phyloP scores from a whole-genome alignment of 2,797 vertebrate genomes.

The Nasua narica region DNA sequence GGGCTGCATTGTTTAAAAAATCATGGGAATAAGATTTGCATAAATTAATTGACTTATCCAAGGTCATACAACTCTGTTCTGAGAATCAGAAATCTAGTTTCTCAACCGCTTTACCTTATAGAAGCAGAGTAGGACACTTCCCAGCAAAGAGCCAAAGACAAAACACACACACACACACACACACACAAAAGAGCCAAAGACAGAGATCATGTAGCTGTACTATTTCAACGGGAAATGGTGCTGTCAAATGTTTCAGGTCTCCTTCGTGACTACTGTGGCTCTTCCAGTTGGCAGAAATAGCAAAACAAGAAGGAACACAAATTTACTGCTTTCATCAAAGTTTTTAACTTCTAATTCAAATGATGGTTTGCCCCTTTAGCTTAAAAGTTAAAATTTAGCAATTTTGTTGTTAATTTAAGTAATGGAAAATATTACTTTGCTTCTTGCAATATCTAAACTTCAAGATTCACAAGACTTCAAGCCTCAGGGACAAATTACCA shows the following conservation, averaged over 20 bases:
- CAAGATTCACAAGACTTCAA: background rate
- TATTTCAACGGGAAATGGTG: background rate
- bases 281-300: background rate
- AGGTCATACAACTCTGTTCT: background rate
- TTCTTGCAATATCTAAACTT: background rate
- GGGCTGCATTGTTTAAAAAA: background rate
- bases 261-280: background rate
- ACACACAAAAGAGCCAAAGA: background rate
- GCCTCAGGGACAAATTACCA: background rate
- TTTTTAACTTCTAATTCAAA: conserved; percentile 18
- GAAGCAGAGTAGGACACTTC: background rate
- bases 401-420: background rate
- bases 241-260: background rate
- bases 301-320: background rate
- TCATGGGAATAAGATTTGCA: background rate
- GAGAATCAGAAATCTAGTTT: background rate
- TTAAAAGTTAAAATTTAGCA: background rate
- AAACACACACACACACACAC: background rate
- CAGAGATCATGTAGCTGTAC: background rate
- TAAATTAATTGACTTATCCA: background rate
- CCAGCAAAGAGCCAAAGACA: background rate
- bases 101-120: background rate
- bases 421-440: background rate
- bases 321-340: background rate
- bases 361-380: background rate